Evolutionary conservation across 2,888 invertebrate genomes (phyloP), one percentile per base, ranked within the genome.

Genomic region (Mellilla xanthometata): DNA sequence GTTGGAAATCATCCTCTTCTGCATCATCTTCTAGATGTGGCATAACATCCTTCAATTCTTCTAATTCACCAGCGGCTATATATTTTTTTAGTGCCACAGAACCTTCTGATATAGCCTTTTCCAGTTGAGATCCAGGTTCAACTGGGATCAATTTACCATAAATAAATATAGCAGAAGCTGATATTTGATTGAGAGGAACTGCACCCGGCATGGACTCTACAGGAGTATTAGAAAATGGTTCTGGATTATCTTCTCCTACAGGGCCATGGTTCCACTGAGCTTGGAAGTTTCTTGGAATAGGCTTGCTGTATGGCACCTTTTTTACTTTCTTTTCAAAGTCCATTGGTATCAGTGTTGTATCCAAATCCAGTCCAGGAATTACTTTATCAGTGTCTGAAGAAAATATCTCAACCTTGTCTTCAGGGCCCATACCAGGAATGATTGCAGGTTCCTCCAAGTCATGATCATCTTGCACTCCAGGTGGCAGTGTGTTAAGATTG

Each of bases 351-450:
- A 90, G 83, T 54, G 91, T 90, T 6, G 92, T 90, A 70, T 96
- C 95, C 65, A 97, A 91, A 81, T 97, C 97, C 43, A 97, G 86
- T 28, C 97, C 97, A 34, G 97, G 97, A 79, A 97, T 97, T 23
- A 91, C 91, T 60, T 93, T 93, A 50, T 87, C 87, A 44, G 82
- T 74, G 51, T 92, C 86, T 50, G 92, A 90, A 41, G 93, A 90
- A 36, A 93, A 92, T 72, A 93, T 91, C 68, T 96, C 95, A 0
- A 97, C 95, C 76, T 95, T 95, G 72, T 98, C 97, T 80, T 99
- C 98, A 12, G 98, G 96, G n/a, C 99, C 99, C 98, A 99, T 98
- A 38, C 99, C 99, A 53, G 98, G 98, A 72, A 98, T 96, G 12
- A 94, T 88, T 1, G 95, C 92, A 41, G 95, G 94, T 74, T 96